Evolutionary conservation across 1,140 invertebrate genomes (phyloP).

Genomic region (Choristoneura fumiferana): DNA sequence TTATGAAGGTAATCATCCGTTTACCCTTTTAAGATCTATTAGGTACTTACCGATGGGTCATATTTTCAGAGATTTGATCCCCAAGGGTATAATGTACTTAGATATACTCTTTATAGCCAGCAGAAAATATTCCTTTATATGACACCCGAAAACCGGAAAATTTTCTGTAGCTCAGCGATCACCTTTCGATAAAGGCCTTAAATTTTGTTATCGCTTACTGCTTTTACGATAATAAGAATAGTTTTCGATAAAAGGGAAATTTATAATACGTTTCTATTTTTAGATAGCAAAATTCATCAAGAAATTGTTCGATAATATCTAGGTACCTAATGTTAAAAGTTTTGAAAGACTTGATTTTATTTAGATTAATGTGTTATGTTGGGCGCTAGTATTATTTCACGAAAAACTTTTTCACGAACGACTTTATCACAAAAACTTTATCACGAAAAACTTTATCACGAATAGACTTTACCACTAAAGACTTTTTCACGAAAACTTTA

Average conservation of each 20-base stretch:
- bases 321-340: neutral
- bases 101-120: constrained; percentile 19
- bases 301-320: too few relatives aligned
- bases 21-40: too few relatives aligned
- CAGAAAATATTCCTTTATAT: constrained; percentile 39
- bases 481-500: neutral
- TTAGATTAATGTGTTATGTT: too few relatives aligned
- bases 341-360: too few relatives aligned
- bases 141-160: constrained; percentile 21
- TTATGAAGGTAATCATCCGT: too few relatives aligned
- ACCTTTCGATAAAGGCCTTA: constrained; percentile 41
- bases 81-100: constrained; percentile 21
- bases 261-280: constrained; percentile 6
- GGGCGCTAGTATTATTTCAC: too few relatives aligned
- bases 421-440: too few relatives aligned
- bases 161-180: constrained; percentile 31
- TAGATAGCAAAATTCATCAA: too few relatives aligned
- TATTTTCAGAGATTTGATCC: constrained; percentile 29
- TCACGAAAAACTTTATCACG: too few relatives aligned
- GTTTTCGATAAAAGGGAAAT: neutral
- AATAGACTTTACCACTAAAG: too few relatives aligned
- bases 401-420: too few relatives aligned
- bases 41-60: constrained; percentile 27
- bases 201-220: constrained; percentile 45
- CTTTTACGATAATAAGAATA: constrained; percentile 23